Percentiles rank a stretch among this genome's conserved stretches.
Evolutionary conservation across 92 coral and sea anemone species (phyloP).

Genomic region (Paragorgia papillata): DNA sequence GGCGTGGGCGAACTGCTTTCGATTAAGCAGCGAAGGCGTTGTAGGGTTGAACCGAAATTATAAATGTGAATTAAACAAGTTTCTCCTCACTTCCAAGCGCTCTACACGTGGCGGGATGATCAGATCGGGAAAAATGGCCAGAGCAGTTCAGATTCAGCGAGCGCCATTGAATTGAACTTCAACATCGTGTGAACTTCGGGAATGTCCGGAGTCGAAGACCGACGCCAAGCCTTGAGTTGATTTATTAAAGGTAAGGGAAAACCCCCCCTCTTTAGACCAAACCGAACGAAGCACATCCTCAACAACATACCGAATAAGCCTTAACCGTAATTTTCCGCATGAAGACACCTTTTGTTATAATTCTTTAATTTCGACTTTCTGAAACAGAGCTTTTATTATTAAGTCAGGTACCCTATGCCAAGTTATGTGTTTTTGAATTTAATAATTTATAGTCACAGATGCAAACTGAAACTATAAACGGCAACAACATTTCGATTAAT

Average conservation of each 20-base stretch:
- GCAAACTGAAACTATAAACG: too few species aligned
- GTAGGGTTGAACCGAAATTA: background rate
- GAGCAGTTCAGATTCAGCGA: background rate
- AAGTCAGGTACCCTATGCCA: too few species aligned
- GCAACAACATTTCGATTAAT: too few species aligned
- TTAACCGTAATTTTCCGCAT: too few species aligned
- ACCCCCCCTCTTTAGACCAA: background rate
- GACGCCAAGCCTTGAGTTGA: background rate
- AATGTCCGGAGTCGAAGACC: constrained; percentile 26
- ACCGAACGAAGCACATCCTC: background rate
- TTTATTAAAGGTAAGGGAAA: constrained; percentile 36
- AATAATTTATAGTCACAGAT: too few species aligned
- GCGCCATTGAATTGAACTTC: background rate
- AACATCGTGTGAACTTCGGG: constrained; percentile 34
- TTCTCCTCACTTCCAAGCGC: background rate
- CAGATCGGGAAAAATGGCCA: background rate
- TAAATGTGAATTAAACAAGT: background rate
- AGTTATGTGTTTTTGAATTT: too few species aligned
- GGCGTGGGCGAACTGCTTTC: constrained; percentile 22
- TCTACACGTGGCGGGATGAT: background rate
- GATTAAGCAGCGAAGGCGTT: constrained; percentile 39
- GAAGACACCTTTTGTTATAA: too few species aligned
- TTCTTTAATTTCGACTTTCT: too few species aligned
- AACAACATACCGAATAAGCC: too few species aligned
- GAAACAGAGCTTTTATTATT: too few species aligned